Evolutionary conservation across 2,797 vertebrate genomes (phyloP).

Genomic region (Knipowitschia caucasica): DNA sequence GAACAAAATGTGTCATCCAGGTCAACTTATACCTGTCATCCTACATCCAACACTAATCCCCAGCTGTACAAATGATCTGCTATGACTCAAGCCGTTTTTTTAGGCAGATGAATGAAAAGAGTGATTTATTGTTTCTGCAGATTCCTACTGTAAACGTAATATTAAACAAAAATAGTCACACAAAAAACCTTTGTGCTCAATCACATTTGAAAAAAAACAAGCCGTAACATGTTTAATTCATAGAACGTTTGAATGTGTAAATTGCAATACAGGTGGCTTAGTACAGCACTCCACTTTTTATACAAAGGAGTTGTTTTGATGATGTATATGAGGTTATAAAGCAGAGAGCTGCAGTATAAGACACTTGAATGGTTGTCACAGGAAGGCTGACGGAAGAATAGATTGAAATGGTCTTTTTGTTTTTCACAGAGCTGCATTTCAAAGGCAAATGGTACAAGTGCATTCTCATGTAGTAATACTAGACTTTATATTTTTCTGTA

Average conservation of each 20-base stretch:
- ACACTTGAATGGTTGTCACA: background rate
- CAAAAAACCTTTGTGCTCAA: no score
- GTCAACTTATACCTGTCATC: background rate
- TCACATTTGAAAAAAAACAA: background rate
- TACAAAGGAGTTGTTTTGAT: background rate
- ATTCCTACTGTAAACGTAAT: constrained; percentile 14
- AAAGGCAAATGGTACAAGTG: constrained; percentile 21
- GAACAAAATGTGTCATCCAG: constrained; percentile 11
- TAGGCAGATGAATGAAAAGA: constrained; percentile 2
- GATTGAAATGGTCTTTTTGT: background rate
- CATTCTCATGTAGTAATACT: constrained; percentile 13
- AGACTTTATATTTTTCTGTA: constrained; percentile 10
- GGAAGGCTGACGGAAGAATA: constrained; percentile 1
- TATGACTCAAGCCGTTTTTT: constrained; percentile 16
- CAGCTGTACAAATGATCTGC: background rate
- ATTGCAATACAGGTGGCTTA: background rate
- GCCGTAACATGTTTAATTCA: background rate
- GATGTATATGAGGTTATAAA: background rate
- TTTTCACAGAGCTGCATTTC: background rate
- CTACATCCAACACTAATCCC: constrained; percentile 7
- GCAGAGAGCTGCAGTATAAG: background rate
- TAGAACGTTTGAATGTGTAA: background rate
- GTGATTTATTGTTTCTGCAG: constrained; percentile 15
- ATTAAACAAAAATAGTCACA: no score
- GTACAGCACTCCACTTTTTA: background rate